Conservation (phyloP, 2,888 invertebrate genomes). For the Nineta flava region DNA sequence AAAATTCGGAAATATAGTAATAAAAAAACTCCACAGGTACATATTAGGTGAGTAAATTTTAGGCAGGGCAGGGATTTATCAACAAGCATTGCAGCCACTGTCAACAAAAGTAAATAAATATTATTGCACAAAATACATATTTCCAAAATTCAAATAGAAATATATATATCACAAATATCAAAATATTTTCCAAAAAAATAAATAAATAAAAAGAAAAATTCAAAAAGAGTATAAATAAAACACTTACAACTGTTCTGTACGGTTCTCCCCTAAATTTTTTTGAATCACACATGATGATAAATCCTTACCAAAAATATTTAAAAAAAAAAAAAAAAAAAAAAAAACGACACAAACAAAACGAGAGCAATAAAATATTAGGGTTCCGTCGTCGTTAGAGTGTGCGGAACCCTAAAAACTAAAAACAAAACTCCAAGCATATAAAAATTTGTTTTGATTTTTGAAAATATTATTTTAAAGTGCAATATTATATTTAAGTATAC, state of each 20-base stretch:
- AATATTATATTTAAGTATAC: conserved; percentile 8
- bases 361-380: too few species aligned
- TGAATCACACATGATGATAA: too few species aligned
- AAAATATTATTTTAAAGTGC: conserved; percentile 2
- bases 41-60: conserved; percentile 26
- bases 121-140: conserved; percentile 4
- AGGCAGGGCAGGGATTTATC: conserved; percentile 10
- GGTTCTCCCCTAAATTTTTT: too few species aligned
- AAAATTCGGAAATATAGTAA: neutral
- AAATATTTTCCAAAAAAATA: neutral
- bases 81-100: conserved; percentile 10
- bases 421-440: too few species aligned
- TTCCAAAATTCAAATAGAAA: conserved; percentile 1
- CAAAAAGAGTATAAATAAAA: too few species aligned
- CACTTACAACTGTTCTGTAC: too few species aligned
- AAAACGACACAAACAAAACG: too few species aligned
- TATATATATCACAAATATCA: neutral
- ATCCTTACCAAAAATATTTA: too few species aligned
- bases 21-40: conserved; percentile 6
- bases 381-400: too few species aligned
- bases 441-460: neutral
- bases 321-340: too few species aligned
- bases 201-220: neutral
- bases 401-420: too few species aligned
- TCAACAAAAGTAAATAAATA: conserved; percentile 8